Conservation (phyloP, 1,140 invertebrate genomes). For the Drosophila cardini region DNA sequence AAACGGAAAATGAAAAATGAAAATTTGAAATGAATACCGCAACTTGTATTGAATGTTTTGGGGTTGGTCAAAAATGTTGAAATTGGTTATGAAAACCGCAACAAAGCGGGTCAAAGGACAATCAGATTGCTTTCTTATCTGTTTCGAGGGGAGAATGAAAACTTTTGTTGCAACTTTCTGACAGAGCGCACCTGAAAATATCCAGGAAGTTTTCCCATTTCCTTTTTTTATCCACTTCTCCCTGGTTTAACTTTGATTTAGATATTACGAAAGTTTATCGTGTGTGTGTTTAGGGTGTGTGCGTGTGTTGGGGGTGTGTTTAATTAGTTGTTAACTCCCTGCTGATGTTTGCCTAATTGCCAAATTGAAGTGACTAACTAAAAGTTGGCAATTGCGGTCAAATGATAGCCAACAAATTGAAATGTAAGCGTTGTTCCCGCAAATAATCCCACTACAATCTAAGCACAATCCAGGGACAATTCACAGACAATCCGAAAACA, state of each 20-base stretch:
- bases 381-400: conserved; percentile 4
- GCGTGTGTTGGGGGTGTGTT: conserved; percentile 1
- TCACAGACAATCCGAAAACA: conserved; percentile 4
- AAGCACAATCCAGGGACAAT: background rate
- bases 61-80: background rate
- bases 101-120: conserved; percentile 8
- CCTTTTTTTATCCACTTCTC: background rate
- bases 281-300: background rate
- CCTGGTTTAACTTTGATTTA: conserved; percentile 18
- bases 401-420: conserved; percentile 7
- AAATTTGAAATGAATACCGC: conserved; percentile 13
- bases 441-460: conserved; percentile 4
- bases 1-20: background rate
- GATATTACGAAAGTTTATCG: conserved; percentile 8
- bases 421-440: conserved; percentile 10
- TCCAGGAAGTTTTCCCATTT: background rate
- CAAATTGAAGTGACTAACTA: conserved; percentile 12
- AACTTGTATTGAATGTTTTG: conserved; percentile 3
- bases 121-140: background rate
- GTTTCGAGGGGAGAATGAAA: background rate
- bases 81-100: conserved; percentile 1
- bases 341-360: conserved; percentile 47
- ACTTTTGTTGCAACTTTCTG: conserved; percentile 22
- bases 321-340: conserved; percentile 63
- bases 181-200: conserved; percentile 10